phyloP scores from a whole-genome alignment of 2,113 vertebrate genomes.

The Albula glossodonta region DNA sequence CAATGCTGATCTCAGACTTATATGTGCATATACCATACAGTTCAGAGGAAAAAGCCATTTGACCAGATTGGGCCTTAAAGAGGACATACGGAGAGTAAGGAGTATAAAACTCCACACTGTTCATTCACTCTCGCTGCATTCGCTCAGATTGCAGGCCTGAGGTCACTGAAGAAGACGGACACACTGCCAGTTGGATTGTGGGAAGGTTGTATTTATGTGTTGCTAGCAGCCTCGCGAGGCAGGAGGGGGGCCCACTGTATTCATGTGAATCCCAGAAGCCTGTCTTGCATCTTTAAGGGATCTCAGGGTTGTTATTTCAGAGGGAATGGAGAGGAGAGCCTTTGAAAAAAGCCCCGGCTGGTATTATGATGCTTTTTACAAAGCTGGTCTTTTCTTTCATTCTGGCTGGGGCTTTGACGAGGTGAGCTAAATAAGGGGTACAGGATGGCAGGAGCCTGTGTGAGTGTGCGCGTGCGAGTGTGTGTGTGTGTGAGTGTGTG shows the following conservation, averaged over 20 bases:
- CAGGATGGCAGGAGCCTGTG: background rate
- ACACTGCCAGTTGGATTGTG: background rate
- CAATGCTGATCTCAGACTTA: no score
- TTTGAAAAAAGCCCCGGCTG: background rate
- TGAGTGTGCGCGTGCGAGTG: background rate
- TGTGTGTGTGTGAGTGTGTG: background rate
- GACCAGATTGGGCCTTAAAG: no score
- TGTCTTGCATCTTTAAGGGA: background rate
- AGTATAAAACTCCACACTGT: background rate
- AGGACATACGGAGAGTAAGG: no score
- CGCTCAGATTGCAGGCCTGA: background rate
- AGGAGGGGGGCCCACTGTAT: background rate
- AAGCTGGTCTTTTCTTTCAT: conserved; percentile 1
- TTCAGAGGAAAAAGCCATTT: no score
- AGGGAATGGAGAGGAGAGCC: background rate
- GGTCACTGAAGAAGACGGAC: background rate
- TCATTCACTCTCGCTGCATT: background rate
- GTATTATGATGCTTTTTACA: conserved; percentile 1
- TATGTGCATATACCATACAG: no score
- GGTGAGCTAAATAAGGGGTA: background rate
- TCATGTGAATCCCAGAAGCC: background rate
- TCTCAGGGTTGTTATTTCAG: background rate
- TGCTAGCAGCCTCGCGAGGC: background rate
- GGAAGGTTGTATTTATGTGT: background rate
- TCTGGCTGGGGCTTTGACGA: background rate